Percentiles rank a stretch among this genome's conserved stretches.
These are phyloP conservation scores for Synodontis membranacea DNA, from an alignment of 2,113 vertebrate genomes.

Conservation along the genomic window DNA sequence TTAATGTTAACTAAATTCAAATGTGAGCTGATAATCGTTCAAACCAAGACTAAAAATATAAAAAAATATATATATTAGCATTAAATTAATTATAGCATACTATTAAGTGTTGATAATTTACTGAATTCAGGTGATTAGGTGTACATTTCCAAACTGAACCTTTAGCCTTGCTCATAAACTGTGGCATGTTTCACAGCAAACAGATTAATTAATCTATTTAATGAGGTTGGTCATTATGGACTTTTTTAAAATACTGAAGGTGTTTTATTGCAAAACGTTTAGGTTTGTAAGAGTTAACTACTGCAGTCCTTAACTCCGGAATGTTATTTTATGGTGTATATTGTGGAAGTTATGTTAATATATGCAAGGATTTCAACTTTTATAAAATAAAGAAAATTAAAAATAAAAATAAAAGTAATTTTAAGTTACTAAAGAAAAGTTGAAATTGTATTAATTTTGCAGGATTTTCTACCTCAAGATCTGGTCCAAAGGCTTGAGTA, in stretches of 20 bases:
- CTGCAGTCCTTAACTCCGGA: neutral
- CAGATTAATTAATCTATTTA: neutral
- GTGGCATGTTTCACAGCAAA: neutral
- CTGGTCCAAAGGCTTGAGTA: neutral
- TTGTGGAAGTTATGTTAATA: no score
- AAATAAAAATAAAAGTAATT: no score
- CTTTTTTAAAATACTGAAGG: neutral
- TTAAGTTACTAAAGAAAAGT: neutral
- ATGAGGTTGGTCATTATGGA: neutral
- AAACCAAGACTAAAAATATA: neutral
- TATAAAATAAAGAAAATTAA: no score
- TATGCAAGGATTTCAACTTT: no score
- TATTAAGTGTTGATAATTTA: neutral
- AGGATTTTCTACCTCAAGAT: neutral
- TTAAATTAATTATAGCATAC: neutral
- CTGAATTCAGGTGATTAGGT: neutral
- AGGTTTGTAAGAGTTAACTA: neutral
- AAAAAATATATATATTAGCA: no score
- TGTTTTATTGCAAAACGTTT: neutral
- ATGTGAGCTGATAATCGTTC: neutral
- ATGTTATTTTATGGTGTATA: neutral
- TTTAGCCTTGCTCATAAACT: neutral
- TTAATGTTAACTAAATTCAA: neutral
- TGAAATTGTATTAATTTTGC: neutral
- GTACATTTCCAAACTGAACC: neutral